Evolutionary conservation across 2,888 invertebrate species (phyloP).

Genomic region (Loripinus fragilis): DNA sequence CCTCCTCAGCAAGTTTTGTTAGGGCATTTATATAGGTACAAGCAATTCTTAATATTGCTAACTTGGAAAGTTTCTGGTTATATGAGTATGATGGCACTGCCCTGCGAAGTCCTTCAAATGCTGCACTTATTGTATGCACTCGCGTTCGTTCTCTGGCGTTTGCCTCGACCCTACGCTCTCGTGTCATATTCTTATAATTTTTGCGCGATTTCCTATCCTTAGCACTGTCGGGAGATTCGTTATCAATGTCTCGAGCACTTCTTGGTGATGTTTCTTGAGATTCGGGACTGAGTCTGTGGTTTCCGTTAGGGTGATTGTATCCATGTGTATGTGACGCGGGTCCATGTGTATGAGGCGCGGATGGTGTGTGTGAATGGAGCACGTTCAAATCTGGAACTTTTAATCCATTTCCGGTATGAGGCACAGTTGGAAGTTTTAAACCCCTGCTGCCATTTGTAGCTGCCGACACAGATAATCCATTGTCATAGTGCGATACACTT

Average conservation of each 20-base stretch:
- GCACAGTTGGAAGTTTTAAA: constrained; percentile 2
- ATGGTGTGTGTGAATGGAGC: not conserved
- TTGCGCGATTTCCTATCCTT: constrained; percentile 71
- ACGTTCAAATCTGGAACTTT: constrained; percentile 6
- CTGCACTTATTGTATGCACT: constrained; percentile 97
- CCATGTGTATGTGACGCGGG: not conserved
- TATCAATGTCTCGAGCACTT: constrained; percentile 29
- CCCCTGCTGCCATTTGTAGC: not conserved
- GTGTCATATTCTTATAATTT: constrained; percentile 98
- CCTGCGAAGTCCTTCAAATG: constrained; percentile 93
- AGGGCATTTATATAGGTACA: constrained; percentile 96
- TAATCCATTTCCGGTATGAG: constrained; percentile 12
- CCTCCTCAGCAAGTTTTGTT: constrained; percentile 90
- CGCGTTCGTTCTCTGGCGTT: constrained; percentile 96
- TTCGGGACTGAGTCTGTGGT: constrained; percentile 23
- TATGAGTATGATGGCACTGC: constrained; percentile 96
- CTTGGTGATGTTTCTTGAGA: constrained; percentile 33
- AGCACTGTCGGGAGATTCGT: constrained; percentile 47
- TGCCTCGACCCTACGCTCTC: constrained; percentile 95
- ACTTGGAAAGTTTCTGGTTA: constrained; percentile 95
- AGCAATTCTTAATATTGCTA: constrained; percentile 95
- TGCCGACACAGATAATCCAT: not conserved
- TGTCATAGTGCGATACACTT: constrained; percentile 6
- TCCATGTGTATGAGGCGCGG: not conserved
- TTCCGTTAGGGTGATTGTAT: not conserved